phyloP scores from a whole-genome alignment of 2,113 vertebrate species.

The Scalopus aquaticus region DNA sequence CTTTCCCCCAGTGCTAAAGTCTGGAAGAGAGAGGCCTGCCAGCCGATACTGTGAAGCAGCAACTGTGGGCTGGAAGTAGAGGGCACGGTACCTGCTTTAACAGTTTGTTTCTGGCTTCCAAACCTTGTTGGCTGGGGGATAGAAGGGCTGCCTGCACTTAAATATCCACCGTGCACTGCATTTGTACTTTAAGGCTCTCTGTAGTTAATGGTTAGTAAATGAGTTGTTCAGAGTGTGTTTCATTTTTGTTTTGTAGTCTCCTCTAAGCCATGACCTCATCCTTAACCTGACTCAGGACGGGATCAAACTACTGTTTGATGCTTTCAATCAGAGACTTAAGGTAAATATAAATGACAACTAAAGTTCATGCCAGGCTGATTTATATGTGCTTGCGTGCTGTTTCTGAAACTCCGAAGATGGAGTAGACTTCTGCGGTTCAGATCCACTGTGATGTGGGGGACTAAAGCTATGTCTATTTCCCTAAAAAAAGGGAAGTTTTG shows the following conservation, averaged over 20 bases:
- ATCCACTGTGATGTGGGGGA: neutral
- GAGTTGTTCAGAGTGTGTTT: constrained; percentile 54
- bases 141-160: neutral
- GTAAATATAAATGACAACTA: constrained; percentile 82
- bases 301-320: constrained; percentile 99
- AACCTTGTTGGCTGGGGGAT: neutral
- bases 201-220: constrained; percentile 27
- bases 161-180: neutral
- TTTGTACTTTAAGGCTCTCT: constrained; percentile 54
- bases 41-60: neutral
- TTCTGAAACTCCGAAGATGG: constrained; percentile 28
- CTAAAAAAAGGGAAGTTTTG: neutral
- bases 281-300: constrained; percentile 99
- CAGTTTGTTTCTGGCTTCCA: constrained; percentile 32
- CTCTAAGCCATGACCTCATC: constrained; percentile 99
- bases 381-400: constrained; percentile 16
- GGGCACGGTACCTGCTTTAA: neutral
- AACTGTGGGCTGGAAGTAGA: constrained; percentile 29
- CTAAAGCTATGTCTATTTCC: constrained; percentile 4
- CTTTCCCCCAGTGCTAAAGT: constrained; percentile 19
- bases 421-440: constrained; percentile 35
- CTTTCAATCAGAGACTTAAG: constrained; percentile 99
- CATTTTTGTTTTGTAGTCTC: constrained; percentile 88
- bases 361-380: constrained; percentile 34
- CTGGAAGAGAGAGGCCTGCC: constrained; percentile 20